Base-by-base conservation (phyloP, 2,113 vertebrate species). In the Myodes glareolus region DNA sequence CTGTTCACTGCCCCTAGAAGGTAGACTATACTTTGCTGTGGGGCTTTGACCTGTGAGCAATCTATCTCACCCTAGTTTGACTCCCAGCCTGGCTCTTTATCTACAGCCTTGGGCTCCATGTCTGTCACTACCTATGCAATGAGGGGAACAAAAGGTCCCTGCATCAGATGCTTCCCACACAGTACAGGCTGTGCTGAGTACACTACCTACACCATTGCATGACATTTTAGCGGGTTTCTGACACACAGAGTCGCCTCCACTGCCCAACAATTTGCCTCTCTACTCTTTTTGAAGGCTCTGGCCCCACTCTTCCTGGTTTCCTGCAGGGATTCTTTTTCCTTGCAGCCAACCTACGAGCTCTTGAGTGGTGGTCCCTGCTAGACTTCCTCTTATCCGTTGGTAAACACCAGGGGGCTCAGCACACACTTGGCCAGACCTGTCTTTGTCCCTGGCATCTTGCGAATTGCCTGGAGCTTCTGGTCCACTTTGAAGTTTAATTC, bases 281-380 rank as follows among this genome's bases (percentile, higher is more conserved):
- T 39, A 4, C 33, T 47, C 14, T 2, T 77, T 47, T 42, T 36
- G n/a, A 9, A 73, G 42, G 36, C 17, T 82, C 33, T 47, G 33
- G 1, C 29, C 17, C 21, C 3, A 9, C 29, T 5, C 68, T 80
- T 47, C 75, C 61, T 31, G 13, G 23, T 23, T 11, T 33, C 39
- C 1, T 39, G 73, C 39, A 19, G 8, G 36, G 55, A 45, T 31
- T 81, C n/a, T 47, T 27, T 33, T 39, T 82, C n/a, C 14, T 86
- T 4, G 3, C 0, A 0, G 23, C 21, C 61, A 27, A 67, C 78
- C 29, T 36, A 21, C 14, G 63, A 17, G 45, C 0, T 6, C 45
- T 52, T n/a, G 11, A 47, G 47, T 63, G 80, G 14, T 61, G 45
- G 17, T 55, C 23, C 47, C 21, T 25, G 80, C 75, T 63, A 13